Conservation (phyloP, 2,113 vertebrate genomes). For the Callopanchax toddi region DNA sequence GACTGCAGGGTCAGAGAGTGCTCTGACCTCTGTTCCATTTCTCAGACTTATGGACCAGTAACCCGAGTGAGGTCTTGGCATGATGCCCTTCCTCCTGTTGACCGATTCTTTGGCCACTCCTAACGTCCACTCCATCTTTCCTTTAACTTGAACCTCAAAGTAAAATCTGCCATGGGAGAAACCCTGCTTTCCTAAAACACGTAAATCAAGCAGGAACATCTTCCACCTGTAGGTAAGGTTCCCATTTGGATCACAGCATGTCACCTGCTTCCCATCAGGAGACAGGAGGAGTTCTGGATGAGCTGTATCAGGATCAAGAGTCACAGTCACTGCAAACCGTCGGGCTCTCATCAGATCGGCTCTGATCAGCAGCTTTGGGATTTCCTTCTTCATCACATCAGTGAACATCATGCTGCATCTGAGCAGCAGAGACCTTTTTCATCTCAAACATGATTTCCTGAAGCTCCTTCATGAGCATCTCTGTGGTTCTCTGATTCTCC, state of each 20-base stretch:
- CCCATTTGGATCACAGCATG: fast-evolving
- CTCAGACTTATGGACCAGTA: constrained; percentile 16
- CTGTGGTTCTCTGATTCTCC: not conserved
- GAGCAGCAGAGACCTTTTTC: not conserved
- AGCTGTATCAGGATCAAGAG: not conserved
- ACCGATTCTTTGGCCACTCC: constrained; percentile 17
- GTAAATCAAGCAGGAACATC: not conserved
- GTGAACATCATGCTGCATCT: not conserved
- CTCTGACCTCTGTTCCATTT: not conserved
- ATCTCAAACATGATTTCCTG: fast-evolving
- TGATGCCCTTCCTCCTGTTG: not conserved
- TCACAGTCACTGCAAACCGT: not conserved
- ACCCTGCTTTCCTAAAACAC: constrained; percentile 17
- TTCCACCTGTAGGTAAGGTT: not conserved
- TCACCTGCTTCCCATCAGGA: not conserved
- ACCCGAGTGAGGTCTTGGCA: not conserved
- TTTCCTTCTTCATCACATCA: not conserved
- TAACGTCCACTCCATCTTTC: constrained; percentile 2
- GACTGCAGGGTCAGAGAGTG: not conserved
- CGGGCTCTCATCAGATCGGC: not conserved
- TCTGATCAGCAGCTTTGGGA: not conserved
- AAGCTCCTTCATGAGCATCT: not conserved
- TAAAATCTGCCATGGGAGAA: constrained; percentile 15
- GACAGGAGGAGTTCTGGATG: constrained; percentile 9
- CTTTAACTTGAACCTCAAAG: constrained; percentile 24